phyloP scores from a whole-genome alignment of 2,888 invertebrate species.

The Chydorus sphaericus region DNA sequence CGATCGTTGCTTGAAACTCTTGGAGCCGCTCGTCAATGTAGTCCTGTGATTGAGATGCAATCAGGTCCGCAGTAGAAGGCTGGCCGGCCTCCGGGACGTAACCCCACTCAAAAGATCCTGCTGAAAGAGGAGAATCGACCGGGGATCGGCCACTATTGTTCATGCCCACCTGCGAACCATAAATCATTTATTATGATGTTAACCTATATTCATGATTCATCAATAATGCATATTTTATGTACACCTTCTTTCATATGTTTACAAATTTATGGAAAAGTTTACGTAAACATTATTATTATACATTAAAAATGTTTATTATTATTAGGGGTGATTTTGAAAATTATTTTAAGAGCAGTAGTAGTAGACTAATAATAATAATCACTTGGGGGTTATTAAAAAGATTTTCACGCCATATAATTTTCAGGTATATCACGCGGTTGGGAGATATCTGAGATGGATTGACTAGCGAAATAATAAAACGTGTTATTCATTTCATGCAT shows the following conservation, averaged over 20 bases:
- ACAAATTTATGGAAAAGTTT: too few species aligned
- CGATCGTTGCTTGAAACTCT: slow-evolving; percentile 83
- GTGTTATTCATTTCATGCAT: neutral
- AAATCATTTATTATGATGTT: neutral
- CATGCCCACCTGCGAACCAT: neutral
- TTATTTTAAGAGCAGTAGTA: neutral
- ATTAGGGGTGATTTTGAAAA: neutral
- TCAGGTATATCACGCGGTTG: too few species aligned
- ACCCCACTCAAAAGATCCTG: slow-evolving; percentile 16
- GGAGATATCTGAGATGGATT: too few species aligned
- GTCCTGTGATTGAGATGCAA: slow-evolving; percentile 84
- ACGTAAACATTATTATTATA: too few species aligned
- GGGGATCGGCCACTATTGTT: neutral
- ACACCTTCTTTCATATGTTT: too few species aligned
- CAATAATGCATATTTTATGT: neutral
- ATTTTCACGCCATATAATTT: too few species aligned
- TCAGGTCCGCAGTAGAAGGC: slow-evolving; percentile 78
- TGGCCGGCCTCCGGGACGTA: slow-evolving; percentile 31
- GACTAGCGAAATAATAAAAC: too few species aligned
- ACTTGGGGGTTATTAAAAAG: too few species aligned
- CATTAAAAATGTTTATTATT: neutral
- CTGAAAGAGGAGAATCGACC: slow-evolving; percentile 8
- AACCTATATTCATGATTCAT: neutral
- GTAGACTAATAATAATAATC: too few species aligned
- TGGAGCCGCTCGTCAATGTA: slow-evolving; percentile 86